Conservation (phyloP, 2,888 invertebrate genomes). For the Peribatodes rhomboidaria region DNA sequence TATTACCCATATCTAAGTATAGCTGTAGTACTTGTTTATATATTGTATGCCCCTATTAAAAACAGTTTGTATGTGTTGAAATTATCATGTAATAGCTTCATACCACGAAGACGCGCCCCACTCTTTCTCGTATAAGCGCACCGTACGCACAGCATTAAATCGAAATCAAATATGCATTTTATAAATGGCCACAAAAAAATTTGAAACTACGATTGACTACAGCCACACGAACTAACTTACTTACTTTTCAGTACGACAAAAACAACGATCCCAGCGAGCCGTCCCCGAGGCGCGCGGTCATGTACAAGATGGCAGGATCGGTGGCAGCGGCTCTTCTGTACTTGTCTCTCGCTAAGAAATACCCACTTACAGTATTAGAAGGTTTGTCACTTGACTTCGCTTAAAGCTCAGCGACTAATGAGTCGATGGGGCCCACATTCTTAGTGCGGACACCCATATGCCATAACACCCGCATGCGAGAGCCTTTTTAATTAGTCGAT, state of each 20-base stretch:
- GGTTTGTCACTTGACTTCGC: constrained; percentile 72
- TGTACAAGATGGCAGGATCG: constrained; percentile 91
- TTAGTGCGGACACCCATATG: no score
- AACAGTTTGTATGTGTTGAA: no score
- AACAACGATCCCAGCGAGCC: constrained; percentile 83
- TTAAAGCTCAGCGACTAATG: background rate
- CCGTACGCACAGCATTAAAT: background rate
- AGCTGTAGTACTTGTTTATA: background rate
- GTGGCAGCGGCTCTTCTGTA: constrained; percentile 90
- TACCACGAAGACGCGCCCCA: no score
- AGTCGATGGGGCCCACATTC: no score
- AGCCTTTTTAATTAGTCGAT: no score
- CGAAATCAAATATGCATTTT: no score
- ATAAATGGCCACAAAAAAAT: no score
- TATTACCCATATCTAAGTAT: background rate
- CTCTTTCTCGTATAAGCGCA: background rate
- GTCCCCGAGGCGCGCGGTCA: constrained; percentile 89
- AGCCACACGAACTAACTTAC: background rate
- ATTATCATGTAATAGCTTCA: no score
- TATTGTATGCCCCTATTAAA: background rate
- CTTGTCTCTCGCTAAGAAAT: constrained; percentile 89
- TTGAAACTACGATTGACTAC: background rate
- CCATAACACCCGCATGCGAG: no score
- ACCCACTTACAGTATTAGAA: constrained; percentile 90
- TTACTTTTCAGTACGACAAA: constrained; percentile 61